Base-by-base conservation (phyloP, 2,888 invertebrate species). In the Tachystola acroxantha region DNA sequence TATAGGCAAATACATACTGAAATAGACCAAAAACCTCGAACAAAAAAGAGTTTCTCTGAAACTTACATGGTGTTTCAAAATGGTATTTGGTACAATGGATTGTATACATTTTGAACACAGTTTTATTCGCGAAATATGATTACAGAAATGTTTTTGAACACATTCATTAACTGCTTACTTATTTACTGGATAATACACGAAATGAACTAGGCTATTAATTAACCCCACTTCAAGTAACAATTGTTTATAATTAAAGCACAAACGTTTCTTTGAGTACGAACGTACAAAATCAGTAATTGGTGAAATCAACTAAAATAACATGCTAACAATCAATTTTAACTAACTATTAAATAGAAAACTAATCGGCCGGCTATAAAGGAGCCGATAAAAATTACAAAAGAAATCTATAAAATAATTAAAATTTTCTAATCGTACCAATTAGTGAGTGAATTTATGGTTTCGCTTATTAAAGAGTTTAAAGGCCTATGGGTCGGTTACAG, bases 321-420 rank as follows among this genome's bases (percentile, higher is more conserved):
- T 69, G 76, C 67, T 71, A 80, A 81, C 82, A 79, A 80, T 81
- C 77, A 78, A 80, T 80, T 77, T 64, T 63, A 66, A 71, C 67
- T 60, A 72, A 76, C 76, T 67, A 75, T 72, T 78, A 72, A 70
- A 71, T 64, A 69, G 68, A 65, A 68, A 79, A 77, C 71, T 78
- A 79, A 77, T 75, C 73, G 72, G 53, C 45, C 59, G 61, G 64
- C 69, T 52, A 73, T 77, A 78, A 81, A 78, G 69, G 64, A 64
- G 59, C 56, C 81, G 77, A 81, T 82, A 81, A 81, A 39, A 74
- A 78, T 78, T 81, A 84, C 79, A 84, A 82, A 81, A 82, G 82
- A 79, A 84, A 79, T 76, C 77, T 67, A 78, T 81, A 79, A 80
- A 84, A 81, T 82, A 68, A 80, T 82, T 79, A 76, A 74, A 57